Percentiles rank a stretch among this genome's conserved stretches.
Evolutionary conservation across 2,797 vertebrate species (phyloP).

Genomic region (Chromis chromis): DNA sequence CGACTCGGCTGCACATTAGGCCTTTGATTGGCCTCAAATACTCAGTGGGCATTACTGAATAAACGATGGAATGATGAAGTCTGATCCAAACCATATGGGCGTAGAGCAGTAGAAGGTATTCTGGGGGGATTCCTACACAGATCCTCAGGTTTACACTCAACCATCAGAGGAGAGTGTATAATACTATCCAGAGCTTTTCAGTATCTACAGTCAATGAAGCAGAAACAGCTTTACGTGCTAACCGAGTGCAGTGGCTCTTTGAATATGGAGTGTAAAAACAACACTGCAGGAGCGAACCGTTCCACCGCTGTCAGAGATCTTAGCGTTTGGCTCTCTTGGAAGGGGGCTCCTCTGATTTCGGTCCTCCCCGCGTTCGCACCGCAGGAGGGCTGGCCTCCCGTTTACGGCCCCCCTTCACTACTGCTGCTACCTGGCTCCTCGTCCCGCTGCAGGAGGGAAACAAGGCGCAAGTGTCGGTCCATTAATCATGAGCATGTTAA

Average conservation of each 20-base stretch:
- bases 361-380: slow-evolving; percentile 88
- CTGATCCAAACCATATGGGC: slow-evolving; percentile 79
- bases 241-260: slow-evolving; percentile 47
- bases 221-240: slow-evolving; percentile 47
- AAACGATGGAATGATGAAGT: slow-evolving; percentile 65
- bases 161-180: slow-evolving; percentile 62
- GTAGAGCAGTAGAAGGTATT: slow-evolving; percentile 56
- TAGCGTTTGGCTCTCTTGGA: slow-evolving; percentile 92
- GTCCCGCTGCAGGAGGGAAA: slow-evolving; percentile 82
- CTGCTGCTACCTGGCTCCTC: slow-evolving; percentile 82
- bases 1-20: slow-evolving; percentile 56
- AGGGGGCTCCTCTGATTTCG: slow-evolving; percentile 88
- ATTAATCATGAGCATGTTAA: slow-evolving; percentile 57
- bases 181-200: slow-evolving; percentile 65
- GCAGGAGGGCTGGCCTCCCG: slow-evolving; percentile 90
- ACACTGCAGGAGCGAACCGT: slow-evolving; percentile 34
- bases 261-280: slow-evolving; percentile 49
- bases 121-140: slow-evolving; percentile 57
- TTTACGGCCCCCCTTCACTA: slow-evolving; percentile 87
- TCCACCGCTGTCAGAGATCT: slow-evolving; percentile 54
- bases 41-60: slow-evolving; percentile 61
- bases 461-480: slow-evolving; percentile 62
- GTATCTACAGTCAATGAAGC: slow-evolving; percentile 53
- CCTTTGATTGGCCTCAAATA: slow-evolving; percentile 70
- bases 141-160: slow-evolving; percentile 63